phyloP scores from a whole-genome alignment of 2,797 vertebrate species.

The Nasua narica region DNA sequence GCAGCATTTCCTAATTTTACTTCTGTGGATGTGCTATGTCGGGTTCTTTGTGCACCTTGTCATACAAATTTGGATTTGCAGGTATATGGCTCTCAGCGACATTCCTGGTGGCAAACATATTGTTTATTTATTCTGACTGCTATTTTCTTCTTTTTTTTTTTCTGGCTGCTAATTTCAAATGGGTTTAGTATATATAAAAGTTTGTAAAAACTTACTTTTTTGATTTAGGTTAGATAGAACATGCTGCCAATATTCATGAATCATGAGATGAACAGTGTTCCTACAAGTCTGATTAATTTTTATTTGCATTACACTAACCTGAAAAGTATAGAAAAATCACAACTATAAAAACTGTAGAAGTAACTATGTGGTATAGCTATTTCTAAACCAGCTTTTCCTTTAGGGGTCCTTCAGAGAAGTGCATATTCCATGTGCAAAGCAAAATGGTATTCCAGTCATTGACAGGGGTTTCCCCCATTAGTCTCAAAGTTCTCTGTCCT shows the following conservation, averaged over 20 bases:
- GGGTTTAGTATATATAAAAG: background rate
- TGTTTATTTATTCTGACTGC: background rate
- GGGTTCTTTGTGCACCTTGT: background rate
- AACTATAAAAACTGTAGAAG: background rate
- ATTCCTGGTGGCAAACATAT: background rate
- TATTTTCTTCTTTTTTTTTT: background rate
- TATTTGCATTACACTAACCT: background rate
- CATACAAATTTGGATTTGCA: background rate
- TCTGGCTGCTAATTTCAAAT: background rate
- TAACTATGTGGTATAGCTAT: background rate
- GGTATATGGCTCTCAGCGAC: background rate
- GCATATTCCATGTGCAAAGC: background rate
- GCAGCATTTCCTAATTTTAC: background rate
- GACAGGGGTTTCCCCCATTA: background rate
- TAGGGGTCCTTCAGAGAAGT: background rate
- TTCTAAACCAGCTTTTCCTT: background rate
- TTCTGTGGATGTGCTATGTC: background rate
- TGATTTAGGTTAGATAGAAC: background rate
- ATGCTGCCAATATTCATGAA: background rate
- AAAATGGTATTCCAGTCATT: background rate
- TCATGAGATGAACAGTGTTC: background rate
- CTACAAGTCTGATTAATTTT: background rate
- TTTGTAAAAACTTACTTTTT: background rate
- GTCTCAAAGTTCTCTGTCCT: background rate
- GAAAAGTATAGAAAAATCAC: background rate